Evolutionary conservation across 2,113 vertebrate genomes (phyloP), one percentile per base, ranked within the genome.

Genomic region (Cairina moschata): DNA sequence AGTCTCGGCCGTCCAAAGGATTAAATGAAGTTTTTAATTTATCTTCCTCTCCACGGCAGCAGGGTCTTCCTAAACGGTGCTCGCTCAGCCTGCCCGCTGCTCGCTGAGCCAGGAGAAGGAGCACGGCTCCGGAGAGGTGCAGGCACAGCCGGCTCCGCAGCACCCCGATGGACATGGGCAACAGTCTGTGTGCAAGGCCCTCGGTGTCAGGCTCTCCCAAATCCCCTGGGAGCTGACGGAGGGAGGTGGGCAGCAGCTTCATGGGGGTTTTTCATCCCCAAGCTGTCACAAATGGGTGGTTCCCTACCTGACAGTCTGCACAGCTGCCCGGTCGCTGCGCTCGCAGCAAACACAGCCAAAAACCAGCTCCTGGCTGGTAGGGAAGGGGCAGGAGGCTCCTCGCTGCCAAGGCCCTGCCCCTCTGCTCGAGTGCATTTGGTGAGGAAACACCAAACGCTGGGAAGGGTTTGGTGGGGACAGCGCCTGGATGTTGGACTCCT

Each of bases 11-110:
- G 82, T 95, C 90, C 90, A 87, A 67, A 92, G 88, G 94, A 96
- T 95, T 91, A 96, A 84, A 58, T 31, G 38, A 90, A 95, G 91
- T 87, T 95, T 93, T 80, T 91, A 79, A 91, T 95, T 91, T 95
- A 72, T 96, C 90, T 93, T 63, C 60, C 76, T 77, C 78, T 84
- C 62, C 55, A 8, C 88, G 62, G 86, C 91, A 93, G 91, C 46
- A 1, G 92, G 65, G 68, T 67, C 91, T 78, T 63, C 92, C 83
- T 62, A 93, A 81, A 87, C 8, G 25, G 32, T 6, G 60, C 91
- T 14, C 46, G 88, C 59, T 13, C 34, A 32, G 67, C 77, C 31
- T 46, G 59, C 67, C 83, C 88, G 2, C 66, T n/a, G 11, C 73
- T 48, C 17, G 1, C 55, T 0, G 1, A 20, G 80, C 62, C 34